Conservation (phyloP, 2,113 vertebrate genomes). For the Tyto alba region DNA sequence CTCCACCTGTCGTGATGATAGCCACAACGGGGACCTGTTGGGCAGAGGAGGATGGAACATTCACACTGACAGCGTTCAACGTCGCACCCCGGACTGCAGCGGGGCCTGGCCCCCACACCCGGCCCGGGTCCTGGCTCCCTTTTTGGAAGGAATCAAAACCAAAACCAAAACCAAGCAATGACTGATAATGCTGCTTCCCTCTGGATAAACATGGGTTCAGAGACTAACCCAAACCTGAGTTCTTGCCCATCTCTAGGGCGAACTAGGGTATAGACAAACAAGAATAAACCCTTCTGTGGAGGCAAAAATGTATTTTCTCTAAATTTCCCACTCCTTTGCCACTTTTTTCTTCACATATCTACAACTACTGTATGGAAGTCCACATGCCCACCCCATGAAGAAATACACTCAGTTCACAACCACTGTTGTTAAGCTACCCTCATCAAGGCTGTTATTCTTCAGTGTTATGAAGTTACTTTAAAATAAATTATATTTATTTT, state of each 20-base stretch:
- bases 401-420: neutral
- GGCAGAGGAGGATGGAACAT: neutral
- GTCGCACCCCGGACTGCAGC: accelerated
- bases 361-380: neutral
- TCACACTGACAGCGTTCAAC: neutral
- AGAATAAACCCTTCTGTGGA: neutral
- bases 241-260: neutral
- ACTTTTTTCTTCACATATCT: neutral
- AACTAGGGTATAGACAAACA: neutral
- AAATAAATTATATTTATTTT: neutral
- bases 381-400: neutral
- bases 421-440: neutral
- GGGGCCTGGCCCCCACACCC: neutral
- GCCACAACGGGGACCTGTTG: conserved; percentile 80
- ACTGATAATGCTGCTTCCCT: neutral
- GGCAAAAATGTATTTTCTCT: neutral
- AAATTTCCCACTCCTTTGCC: neutral
- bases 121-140: neutral
- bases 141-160: neutral
- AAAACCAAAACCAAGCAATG: neutral
- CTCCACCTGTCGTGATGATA: conserved; percentile 84
- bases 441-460: neutral
- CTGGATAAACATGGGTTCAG: neutral
- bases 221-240: neutral
- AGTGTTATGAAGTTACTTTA: neutral